phyloP scores from a whole-genome alignment of 2,113 vertebrate species.

The Labeo rohita region DNA sequence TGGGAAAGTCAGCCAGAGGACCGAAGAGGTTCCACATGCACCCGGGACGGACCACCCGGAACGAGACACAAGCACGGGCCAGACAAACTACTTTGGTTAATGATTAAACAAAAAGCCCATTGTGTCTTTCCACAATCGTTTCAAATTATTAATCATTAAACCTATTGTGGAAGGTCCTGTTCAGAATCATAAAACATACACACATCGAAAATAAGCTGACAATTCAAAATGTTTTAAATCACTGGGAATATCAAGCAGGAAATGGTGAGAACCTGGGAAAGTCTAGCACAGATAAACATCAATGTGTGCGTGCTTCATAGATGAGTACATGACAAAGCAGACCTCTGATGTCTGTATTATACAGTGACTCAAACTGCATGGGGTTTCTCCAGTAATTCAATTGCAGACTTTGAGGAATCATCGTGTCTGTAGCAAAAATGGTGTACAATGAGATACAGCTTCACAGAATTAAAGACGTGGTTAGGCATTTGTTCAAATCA shows the following conservation, averaged over 20 bases:
- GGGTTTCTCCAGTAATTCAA: neutral
- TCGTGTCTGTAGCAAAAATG: neutral
- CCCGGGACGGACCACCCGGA: conserved; percentile 52
- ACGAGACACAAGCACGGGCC: neutral
- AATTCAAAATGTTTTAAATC: neutral
- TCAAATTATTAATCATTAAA: conserved; percentile 29
- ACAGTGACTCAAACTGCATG: neutral
- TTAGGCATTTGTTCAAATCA: neutral
- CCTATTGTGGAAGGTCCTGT: neutral
- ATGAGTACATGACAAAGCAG: conserved; percentile 58
- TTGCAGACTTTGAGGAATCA: conserved; percentile 13
- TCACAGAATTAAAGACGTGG: neutral
- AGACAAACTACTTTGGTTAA: conserved; percentile 28
- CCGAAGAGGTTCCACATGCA: conserved; percentile 30
- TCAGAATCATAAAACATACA: neutral
- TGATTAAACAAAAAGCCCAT: conserved; percentile 1
- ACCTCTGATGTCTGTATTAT: conserved; percentile 32
- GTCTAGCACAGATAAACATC: conserved; percentile 56
- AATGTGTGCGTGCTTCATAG: conserved; percentile 65
- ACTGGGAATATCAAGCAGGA: neutral
- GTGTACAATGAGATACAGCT: neutral
- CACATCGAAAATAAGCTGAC: neutral
- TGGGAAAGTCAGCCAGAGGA: conserved; percentile 40
- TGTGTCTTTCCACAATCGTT: neutral
- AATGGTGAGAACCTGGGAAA: neutral